phyloP scores from a whole-genome alignment of 2,888 invertebrate species.

The Agrochola lychnidis region DNA sequence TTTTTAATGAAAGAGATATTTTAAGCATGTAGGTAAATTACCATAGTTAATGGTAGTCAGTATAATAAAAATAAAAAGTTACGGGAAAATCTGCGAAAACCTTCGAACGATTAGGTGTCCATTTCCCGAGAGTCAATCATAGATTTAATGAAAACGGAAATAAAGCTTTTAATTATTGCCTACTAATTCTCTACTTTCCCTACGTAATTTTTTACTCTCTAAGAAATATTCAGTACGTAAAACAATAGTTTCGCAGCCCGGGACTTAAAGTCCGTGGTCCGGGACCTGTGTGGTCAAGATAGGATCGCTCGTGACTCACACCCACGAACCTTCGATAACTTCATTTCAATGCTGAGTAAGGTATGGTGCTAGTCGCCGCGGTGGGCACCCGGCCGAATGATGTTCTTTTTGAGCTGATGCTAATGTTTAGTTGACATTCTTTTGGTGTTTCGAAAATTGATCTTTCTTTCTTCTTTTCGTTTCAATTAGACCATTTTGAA shows the following conservation, averaged over 20 bases:
- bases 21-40: neutral
- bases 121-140: neutral
- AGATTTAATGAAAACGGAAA: neutral
- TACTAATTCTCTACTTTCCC: neutral
- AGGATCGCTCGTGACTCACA: constrained; percentile 83
- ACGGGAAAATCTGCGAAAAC: neutral
- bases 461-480: neutral
- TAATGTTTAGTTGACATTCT: neutral
- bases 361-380: constrained; percentile 51
- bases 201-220: neutral
- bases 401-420: neutral
- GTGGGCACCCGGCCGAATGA: neutral
- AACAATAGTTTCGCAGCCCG: constrained; percentile 62
- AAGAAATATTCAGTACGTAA: constrained; percentile 46
- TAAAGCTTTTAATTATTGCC: neutral
- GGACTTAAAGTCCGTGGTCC: constrained; percentile 64
- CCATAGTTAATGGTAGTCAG: too few relatives aligned
- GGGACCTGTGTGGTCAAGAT: constrained; percentile 73
- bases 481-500: neutral
- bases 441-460: neutral
- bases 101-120: neutral
- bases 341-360: constrained; percentile 75
- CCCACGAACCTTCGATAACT: constrained; percentile 82
- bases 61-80: too few relatives aligned
- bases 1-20: neutral